Percentiles rank a stretch among this genome's conserved stretches.
phyloP scores from a whole-genome alignment of 2,113 vertebrate genomes.

The Probosciger aterrimus region DNA sequence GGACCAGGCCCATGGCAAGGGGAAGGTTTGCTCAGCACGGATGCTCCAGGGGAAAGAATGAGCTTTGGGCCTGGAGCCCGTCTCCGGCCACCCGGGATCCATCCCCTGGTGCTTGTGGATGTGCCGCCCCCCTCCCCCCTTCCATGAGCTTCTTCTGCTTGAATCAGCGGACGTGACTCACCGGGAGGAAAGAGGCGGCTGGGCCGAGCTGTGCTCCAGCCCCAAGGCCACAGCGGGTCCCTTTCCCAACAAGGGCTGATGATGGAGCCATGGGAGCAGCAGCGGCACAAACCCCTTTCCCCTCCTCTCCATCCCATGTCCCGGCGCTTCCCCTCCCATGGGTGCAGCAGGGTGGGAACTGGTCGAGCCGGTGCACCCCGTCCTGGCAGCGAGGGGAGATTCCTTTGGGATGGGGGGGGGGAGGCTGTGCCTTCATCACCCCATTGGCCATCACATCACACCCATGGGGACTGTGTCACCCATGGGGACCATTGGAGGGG shows the following conservation, averaged over 20 bases:
- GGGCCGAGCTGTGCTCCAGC: fast-evolving
- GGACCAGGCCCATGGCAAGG: background rate
- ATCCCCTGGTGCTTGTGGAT: background rate
- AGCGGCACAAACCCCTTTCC: background rate
- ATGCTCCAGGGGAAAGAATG: background rate
- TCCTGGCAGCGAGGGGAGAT: slow-evolving; percentile 19
- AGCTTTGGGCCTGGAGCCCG: background rate
- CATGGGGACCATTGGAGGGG: fast-evolving
- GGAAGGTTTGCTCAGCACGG: slow-evolving; percentile 24
- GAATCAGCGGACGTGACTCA: slow-evolving; percentile 32
- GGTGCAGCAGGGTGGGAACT: slow-evolving; percentile 19
- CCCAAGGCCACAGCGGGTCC: fast-evolving
- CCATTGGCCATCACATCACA: background rate
- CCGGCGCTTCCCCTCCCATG: background rate
- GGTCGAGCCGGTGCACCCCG: background rate
- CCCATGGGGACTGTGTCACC: background rate
- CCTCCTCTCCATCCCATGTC: background rate
- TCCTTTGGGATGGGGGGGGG: background rate
- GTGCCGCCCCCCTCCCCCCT: background rate
- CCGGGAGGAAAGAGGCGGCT: background rate
- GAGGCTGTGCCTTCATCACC: background rate
- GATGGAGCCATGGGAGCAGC: background rate
- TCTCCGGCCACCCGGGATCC: background rate
- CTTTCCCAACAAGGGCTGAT: background rate
- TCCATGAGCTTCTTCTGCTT: fast-evolving